Percentiles rank a stretch among this genome's conserved stretches.
phyloP scores from a whole-genome alignment of 2,888 invertebrate genomes.

The Automeris io region DNA sequence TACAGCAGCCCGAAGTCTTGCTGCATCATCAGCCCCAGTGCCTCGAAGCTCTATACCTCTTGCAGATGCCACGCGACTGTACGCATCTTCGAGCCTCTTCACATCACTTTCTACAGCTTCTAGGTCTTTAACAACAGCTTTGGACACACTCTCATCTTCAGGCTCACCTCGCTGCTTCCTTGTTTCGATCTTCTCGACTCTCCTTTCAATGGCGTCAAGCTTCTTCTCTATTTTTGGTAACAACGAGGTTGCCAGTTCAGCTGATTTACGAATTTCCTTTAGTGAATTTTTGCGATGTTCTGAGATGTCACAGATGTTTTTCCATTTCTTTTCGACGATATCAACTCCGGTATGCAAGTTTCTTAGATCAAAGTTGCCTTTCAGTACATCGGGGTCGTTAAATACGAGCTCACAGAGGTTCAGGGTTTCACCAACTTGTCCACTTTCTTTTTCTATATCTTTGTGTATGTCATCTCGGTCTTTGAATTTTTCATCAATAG shows the following conservation, averaged over 20 bases:
- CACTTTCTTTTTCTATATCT: slow-evolving; percentile 85
- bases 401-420: slow-evolving; percentile 87
- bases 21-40: slow-evolving; percentile 81
- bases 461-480: slow-evolving; percentile 86
- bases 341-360: slow-evolving; percentile 81
- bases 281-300: slow-evolving; percentile 76
- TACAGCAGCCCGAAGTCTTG: slow-evolving; percentile 77
- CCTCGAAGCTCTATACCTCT: slow-evolving; percentile 80
- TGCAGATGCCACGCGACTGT: slow-evolving; percentile 81
- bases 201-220: slow-evolving; percentile 77
- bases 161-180: slow-evolving; percentile 59
- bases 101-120: slow-evolving; percentile 80
- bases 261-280: slow-evolving; percentile 75
- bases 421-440: slow-evolving; percentile 85
- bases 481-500: slow-evolving; percentile 81
- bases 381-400: slow-evolving; percentile 84
- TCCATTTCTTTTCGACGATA: slow-evolving; percentile 88
- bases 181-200: slow-evolving; percentile 71
- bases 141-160: slow-evolving; percentile 75
- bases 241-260: slow-evolving; percentile 80
- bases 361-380: slow-evolving; percentile 83
- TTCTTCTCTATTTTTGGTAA: slow-evolving; percentile 79
- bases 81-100: slow-evolving; percentile 81
- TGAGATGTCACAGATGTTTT: slow-evolving; percentile 83
- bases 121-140: slow-evolving; percentile 73